Conservation (phyloP, 2,113 vertebrate species). For the Spea bombifrons region DNA sequence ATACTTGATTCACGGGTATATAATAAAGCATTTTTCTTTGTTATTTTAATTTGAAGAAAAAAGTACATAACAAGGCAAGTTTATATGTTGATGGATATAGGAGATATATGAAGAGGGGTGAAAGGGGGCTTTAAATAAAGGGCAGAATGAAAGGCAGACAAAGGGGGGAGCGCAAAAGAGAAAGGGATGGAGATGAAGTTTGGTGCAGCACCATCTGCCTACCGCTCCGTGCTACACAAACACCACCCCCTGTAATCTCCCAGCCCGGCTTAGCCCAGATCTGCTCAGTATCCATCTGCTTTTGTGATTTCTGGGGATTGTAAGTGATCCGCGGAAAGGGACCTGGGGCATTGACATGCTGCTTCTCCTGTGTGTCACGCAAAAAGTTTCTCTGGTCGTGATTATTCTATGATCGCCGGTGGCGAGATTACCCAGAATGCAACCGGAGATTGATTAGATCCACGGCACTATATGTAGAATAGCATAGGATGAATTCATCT, state of each 20-base stretch:
- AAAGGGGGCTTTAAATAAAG: conserved; percentile 1
- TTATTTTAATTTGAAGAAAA: too few relatives aligned
- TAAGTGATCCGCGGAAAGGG: conserved; percentile 59
- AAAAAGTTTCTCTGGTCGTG: neutral
- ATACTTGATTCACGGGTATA: too few relatives aligned
- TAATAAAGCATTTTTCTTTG: too few relatives aligned
- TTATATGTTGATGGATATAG: neutral
- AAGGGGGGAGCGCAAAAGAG: neutral
- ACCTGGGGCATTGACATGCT: neutral
- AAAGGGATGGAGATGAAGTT: conserved; percentile 19
- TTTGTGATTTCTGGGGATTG: conserved; percentile 64
- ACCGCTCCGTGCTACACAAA: conserved; percentile 46
- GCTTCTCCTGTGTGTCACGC: neutral
- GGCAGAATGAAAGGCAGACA: conserved; percentile 11
- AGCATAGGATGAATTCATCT: too few relatives aligned
- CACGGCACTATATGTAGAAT: too few relatives aligned
- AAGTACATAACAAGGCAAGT: too few relatives aligned
- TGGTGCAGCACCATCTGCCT: conserved; percentile 62
- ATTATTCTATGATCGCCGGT: neutral
- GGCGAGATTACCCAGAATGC: neutral
- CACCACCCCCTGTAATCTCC: conserved; percentile 68
- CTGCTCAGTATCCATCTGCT: conserved; percentile 70
- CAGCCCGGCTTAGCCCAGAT: conserved; percentile 68
- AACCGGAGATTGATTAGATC: neutral
- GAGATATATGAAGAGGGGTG: neutral